A percentile compares a stretch with the other conserved stretches of the same genome.
Evolutionary conservation across 2,888 invertebrate genomes (phyloP).

Genomic region (Orthosia incerta): DNA sequence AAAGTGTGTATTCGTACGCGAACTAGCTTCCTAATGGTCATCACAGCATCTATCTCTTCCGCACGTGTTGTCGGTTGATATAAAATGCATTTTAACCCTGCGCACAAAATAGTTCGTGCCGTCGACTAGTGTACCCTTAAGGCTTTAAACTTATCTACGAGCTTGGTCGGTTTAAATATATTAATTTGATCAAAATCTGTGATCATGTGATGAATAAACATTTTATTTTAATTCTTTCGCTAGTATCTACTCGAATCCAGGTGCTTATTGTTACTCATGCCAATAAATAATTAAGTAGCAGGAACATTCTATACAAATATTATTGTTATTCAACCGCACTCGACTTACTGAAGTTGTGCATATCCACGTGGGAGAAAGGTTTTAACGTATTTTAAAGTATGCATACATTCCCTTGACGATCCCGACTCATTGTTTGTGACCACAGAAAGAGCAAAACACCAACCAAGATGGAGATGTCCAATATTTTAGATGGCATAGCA

Average conservation of each 20-base stretch:
- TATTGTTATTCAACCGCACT: slow-evolving; percentile 41
- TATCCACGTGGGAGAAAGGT: slow-evolving; percentile 79
- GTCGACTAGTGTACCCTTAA: too few relatives aligned
- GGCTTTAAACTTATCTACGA: background rate
- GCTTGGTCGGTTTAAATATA: slow-evolving; percentile 1
- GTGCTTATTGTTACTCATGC: background rate
- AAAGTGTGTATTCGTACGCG: too few relatives aligned
- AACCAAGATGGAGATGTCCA: slow-evolving; percentile 90
- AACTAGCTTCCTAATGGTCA: too few relatives aligned
- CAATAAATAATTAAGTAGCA: slow-evolving; percentile 21
- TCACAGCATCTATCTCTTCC: too few relatives aligned
- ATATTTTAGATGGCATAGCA: slow-evolving; percentile 91
- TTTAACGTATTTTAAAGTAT: slow-evolving; percentile 86
- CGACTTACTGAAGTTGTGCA: slow-evolving; percentile 69
- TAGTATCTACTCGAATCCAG: background rate
- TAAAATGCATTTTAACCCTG: too few relatives aligned
- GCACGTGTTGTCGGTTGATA: too few relatives aligned
- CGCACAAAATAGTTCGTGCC: too few relatives aligned
- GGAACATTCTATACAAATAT: slow-evolving; percentile 39
- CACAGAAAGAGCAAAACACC: slow-evolving; percentile 89
- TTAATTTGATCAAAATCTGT: slow-evolving; percentile 1
- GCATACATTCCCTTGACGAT: slow-evolving; percentile 89
- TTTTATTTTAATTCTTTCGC: background rate
- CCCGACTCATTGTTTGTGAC: slow-evolving; percentile 89
- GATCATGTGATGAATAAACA: background rate